These are phyloP conservation scores for Herpailurus yagouaroundi DNA, from an alignment of 2,113 vertebrate species.

Conservation along the genomic window DNA sequence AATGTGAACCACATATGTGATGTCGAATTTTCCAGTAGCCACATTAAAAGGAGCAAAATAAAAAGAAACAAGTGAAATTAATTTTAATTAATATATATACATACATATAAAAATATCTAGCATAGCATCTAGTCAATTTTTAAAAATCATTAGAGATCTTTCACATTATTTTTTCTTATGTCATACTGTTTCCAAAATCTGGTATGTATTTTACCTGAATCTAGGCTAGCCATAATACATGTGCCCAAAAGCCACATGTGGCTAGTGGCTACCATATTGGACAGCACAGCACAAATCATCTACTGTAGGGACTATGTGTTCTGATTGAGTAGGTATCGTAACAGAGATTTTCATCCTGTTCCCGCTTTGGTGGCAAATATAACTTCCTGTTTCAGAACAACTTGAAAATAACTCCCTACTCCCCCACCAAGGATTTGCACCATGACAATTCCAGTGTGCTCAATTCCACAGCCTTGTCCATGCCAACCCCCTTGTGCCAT, in stretches of 20 bases:
- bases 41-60: neutral
- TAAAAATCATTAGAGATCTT: neutral
- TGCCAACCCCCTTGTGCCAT: neutral
- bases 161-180: neutral
- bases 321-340: neutral
- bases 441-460: neutral
- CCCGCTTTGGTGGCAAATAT: neutral
- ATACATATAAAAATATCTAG: neutral
- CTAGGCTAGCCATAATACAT: neutral
- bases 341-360: neutral
- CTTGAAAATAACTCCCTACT: neutral
- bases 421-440: neutral
- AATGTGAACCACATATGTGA: neutral
- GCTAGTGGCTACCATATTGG: neutral
- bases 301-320: neutral
- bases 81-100: neutral
- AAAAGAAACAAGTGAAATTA: neutral
- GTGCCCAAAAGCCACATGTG: neutral
- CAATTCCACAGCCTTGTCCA: neutral
- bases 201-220: neutral
- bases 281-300: neutral
- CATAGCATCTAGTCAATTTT: neutral
- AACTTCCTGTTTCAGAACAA: slow-evolving; percentile 23
- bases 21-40: neutral
- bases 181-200: neutral